Evolutionary conservation across 1,140 invertebrate species (phyloP).

Genomic region (Chrysopa pallens): DNA sequence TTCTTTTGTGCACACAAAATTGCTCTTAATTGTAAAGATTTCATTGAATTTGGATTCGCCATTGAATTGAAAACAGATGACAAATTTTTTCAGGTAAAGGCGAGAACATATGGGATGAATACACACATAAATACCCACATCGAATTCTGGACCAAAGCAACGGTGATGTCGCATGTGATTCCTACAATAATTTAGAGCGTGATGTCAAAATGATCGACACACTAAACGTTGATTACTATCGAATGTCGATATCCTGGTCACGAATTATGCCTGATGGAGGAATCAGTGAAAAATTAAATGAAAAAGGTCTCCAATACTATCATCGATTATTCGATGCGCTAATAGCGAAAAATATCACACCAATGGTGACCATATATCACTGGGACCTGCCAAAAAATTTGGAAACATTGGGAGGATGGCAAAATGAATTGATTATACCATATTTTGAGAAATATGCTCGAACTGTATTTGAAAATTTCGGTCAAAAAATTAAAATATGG

Average conservation of each 20-base stretch:
- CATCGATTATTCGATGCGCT: constrained; percentile 30
- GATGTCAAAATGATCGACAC: constrained; percentile 31
- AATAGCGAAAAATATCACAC: constrained; percentile 18
- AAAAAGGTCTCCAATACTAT: constrained; percentile 31
- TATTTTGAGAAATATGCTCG: constrained; percentile 11
- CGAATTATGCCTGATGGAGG: constrained; percentile 32
- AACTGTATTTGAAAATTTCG: constrained; percentile 12
- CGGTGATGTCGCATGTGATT: constrained; percentile 47
- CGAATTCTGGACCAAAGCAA: constrained; percentile 21
- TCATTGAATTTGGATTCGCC: constrained; percentile 3
- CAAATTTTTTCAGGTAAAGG: constrained; percentile 22
- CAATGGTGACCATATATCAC: constrained; percentile 26
- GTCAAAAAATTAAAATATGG: constrained; percentile 19
- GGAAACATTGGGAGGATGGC: constrained; percentile 11
- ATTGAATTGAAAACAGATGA: too few relatives aligned
- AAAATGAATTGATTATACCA: constrained; percentile 8
- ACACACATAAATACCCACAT: constrained; percentile 28
- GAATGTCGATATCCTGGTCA: constrained; percentile 41
- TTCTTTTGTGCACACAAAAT: too few relatives aligned
- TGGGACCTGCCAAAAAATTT: constrained; percentile 21
- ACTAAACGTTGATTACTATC: constrained; percentile 16
- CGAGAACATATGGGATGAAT: constrained; percentile 35
- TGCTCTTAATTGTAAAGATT: too few relatives aligned
- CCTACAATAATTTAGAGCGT: constrained; percentile 43
- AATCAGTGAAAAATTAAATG: constrained; percentile 22